These are phyloP conservation scores for Campaea margaritaria DNA, from an alignment of 2,888 invertebrate genomes.

Conservation along the genomic window DNA sequence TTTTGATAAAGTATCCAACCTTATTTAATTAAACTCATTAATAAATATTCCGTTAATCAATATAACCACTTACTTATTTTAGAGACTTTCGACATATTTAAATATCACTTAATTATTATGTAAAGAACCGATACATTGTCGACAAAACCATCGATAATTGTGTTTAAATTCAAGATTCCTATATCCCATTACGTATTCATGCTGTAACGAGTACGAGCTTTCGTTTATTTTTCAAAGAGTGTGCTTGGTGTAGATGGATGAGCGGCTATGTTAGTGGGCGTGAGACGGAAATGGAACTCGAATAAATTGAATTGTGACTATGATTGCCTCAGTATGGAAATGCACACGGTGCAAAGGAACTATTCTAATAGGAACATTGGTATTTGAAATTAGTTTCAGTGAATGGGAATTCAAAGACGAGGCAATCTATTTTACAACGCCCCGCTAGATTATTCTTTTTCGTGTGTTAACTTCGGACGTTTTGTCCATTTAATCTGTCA, in stretches of 20 bases:
- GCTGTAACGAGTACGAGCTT: slow-evolving; percentile 58
- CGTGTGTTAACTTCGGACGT: no score
- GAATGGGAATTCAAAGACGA: no score
- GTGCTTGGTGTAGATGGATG: slow-evolving; percentile 61
- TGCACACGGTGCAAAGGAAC: slow-evolving; percentile 51
- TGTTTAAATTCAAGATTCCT: slow-evolving; percentile 1
- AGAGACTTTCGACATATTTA: no score
- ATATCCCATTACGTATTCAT: slow-evolving; percentile 66
- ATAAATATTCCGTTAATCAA: no score
- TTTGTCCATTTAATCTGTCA: neutral
- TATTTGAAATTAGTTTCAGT: slow-evolving; percentile 34
- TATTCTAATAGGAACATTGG: slow-evolving; percentile 48
- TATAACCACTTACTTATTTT: no score
- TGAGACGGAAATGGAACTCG: slow-evolving; percentile 69
- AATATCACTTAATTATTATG: no score
- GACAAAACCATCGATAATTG: slow-evolving; percentile 13
- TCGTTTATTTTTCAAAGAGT: slow-evolving; percentile 65
- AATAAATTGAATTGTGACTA: slow-evolving; percentile 76
- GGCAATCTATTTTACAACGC: slow-evolving; percentile 1
- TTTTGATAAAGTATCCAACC: no score
- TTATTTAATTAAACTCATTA: no score
- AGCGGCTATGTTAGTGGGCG: slow-evolving; percentile 65
- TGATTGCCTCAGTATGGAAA: slow-evolving; percentile 68
- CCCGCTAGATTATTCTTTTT: no score
- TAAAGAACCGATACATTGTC: no score